phyloP scores from a whole-genome alignment of 2,113 vertebrate genomes.

The Gasterosteus aculeatus region DNA sequence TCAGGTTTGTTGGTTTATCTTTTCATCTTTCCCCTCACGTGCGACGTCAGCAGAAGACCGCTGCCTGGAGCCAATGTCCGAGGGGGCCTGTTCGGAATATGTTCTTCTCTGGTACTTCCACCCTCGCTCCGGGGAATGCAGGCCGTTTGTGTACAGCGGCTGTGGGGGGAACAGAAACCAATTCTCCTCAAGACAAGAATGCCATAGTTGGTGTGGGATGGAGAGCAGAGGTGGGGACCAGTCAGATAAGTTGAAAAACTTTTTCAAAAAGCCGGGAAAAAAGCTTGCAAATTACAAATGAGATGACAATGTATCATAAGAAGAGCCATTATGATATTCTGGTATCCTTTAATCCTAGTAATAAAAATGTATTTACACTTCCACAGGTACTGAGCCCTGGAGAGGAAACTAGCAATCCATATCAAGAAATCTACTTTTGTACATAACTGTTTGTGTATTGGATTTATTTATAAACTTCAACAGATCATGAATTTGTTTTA shows the following conservation, averaged over 20 bases:
- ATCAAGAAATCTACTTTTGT: constrained; percentile 44
- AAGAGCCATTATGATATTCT: not conserved
- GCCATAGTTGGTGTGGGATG: constrained; percentile 74
- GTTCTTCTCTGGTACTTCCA: constrained; percentile 89
- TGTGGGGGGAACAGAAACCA: constrained; percentile 87
- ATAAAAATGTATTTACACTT: constrained; percentile 3
- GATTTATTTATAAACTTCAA: constrained; percentile 67
- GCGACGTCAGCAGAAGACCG: constrained; percentile 51
- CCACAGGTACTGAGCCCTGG: constrained; percentile 29
- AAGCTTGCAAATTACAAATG: not conserved
- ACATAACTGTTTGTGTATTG: constrained; percentile 50
- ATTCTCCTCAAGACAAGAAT: constrained; percentile 81
- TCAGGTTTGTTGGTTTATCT: not conserved
- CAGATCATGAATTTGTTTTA: constrained; percentile 7
- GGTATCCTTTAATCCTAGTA: not conserved
- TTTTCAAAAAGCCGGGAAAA: not conserved
- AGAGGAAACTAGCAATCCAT: constrained; percentile 34
- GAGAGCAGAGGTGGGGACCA: constrained; percentile 17
- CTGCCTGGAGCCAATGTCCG: constrained; percentile 85
- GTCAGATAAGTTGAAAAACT: not conserved
- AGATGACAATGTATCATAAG: not conserved
- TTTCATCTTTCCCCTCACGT: not conserved
- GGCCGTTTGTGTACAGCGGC: constrained; percentile 88
- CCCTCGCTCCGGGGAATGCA: constrained; percentile 66
- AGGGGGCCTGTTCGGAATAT: constrained; percentile 84